Percentiles rank a stretch among this genome's conserved stretches.
Conservation (phyloP, 2,797 vertebrate genomes). For the Myotis vivesi region DNA sequence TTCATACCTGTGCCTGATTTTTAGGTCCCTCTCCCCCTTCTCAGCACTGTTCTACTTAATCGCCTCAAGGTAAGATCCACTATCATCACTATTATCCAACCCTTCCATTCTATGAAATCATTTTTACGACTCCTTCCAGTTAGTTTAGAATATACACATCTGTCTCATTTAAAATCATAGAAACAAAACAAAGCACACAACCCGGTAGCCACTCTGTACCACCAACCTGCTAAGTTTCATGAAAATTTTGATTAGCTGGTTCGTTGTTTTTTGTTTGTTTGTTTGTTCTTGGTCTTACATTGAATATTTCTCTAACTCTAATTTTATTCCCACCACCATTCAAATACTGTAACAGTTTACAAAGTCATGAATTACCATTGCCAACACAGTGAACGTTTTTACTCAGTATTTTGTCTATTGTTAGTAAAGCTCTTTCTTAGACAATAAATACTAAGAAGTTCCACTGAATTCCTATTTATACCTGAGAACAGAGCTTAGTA, state of each 20-base stretch:
- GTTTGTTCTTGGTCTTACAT: neutral
- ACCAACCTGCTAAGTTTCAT: neutral
- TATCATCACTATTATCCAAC: neutral
- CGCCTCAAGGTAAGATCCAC: neutral
- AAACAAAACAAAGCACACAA: neutral
- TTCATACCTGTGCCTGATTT: neutral
- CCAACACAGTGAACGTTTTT: neutral
- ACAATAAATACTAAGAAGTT: neutral
- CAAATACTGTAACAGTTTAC: neutral
- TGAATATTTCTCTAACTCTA: neutral
- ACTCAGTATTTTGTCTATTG: neutral
- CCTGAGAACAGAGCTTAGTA: neutral
- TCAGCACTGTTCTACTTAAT: neutral
- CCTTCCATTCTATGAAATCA: neutral
- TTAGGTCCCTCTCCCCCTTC: fast-evolving
- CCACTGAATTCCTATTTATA: neutral
- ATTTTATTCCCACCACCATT: neutral
- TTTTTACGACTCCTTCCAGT: neutral
- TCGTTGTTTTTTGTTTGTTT: neutral
- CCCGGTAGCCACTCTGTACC: neutral
- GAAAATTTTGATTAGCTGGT: neutral
- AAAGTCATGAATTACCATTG: neutral
- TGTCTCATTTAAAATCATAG: neutral
- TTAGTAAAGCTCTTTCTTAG: neutral
- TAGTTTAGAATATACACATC: neutral